Base-by-base conservation (phyloP, 2,888 invertebrate genomes). In the Trichopria drosophilae region DNA sequence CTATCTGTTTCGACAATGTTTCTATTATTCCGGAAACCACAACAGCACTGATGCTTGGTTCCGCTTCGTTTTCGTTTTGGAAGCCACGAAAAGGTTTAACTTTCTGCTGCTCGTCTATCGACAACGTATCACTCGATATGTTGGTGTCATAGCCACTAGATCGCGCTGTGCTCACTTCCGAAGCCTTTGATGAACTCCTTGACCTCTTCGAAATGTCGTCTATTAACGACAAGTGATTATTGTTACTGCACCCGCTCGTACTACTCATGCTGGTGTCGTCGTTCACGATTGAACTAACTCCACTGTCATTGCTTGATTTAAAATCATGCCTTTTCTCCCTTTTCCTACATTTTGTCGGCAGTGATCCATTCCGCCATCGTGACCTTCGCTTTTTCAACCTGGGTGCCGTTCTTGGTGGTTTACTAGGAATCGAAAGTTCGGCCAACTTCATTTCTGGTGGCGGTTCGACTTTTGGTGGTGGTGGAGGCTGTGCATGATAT, bases 301-400 rank as follows among this genome's bases (percentile, higher is more conserved):
- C 45, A 41, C 58, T 65, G 23, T 63, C 59, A 4, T 46, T 47
- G 31, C 36, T 55, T 7, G 34, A 55, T 15, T 58, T 53, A 28
- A 46, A 53, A 16, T 51, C 46, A 23, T 53, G 5, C 20, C 7
- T 32, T 26, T 51, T 43, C 23, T 57, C 54, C 20, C 62, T 55
- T 2, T 49, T 31, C n/a, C 22, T 45, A 26, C 53, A 63, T 15
- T 40, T 61, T 20, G n/a, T 49, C 4, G 69, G 61, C 22, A 66
- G 32, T 4, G 62, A 35, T 3, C 71, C 72, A 39, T 64, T 68
- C 43, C 61, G 63, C 69, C 69, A 72, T 13, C 68, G 58, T 1
- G 59, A 58, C 50, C 59, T 65, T 55, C 61, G 63, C 15, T 53
- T 62, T 41, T 56, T 65, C 19, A n/a, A n/a, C n/a, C n/a, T n/a